These are phyloP conservation scores for Hozukius guyotensis DNA, from an alignment of 2,797 vertebrate genomes.

Conservation along the genomic window DNA sequence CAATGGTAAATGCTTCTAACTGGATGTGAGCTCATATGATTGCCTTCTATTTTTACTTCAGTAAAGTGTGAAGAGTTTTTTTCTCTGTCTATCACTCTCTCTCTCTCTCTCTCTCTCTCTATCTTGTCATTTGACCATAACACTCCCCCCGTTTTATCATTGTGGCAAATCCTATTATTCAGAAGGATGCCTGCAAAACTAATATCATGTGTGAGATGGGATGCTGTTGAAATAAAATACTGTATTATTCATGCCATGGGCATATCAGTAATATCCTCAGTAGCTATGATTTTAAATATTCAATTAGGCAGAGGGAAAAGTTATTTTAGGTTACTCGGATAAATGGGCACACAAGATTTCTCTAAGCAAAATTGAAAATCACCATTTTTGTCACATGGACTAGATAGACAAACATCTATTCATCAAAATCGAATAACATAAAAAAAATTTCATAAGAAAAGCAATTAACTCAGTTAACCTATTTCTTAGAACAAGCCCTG, in stretches of 20 bases:
- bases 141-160: neutral
- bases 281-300: conserved; percentile 58
- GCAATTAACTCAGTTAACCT: too few relatives aligned
- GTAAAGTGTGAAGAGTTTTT: conserved; percentile 11
- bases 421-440: neutral
- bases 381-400: neutral
- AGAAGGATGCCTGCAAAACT: conserved; percentile 30
- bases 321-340: conserved; percentile 38
- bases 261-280: conserved; percentile 35
- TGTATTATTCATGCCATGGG: conserved; percentile 62
- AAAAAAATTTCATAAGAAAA: too few relatives aligned
- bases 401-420: neutral
- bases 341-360: conserved; percentile 8
- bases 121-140: conserved; percentile 3
- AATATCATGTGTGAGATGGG: conserved; percentile 41
- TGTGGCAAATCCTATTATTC: conserved; percentile 5
- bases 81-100: neutral
- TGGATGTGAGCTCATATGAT: conserved; percentile 14
- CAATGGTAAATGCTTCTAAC: conserved; percentile 20
- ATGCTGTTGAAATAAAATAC: conserved; percentile 50
- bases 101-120: neutral
- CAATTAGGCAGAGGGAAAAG: conserved; percentile 24
- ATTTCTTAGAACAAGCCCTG: too few relatives aligned
- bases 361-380: conserved; percentile 17
- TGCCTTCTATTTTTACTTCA: conserved; percentile 37